Conservation (phyloP, 2,113 vertebrate genomes). For the Erythrocercus mccallii region DNA sequence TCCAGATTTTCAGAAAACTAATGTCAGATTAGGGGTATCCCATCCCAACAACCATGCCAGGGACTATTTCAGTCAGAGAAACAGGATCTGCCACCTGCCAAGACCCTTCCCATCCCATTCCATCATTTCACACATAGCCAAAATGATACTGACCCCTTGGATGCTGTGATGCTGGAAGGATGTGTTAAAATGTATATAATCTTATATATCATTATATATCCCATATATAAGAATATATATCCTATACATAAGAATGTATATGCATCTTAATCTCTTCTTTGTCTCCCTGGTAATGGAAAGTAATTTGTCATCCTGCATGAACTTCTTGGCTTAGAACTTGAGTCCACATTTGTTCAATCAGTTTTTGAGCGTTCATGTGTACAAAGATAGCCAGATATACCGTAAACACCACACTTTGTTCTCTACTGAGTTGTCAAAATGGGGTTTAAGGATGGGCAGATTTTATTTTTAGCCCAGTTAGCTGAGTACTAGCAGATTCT, state of each 20-base stretch:
- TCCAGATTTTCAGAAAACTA: neutral
- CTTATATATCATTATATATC: neutral
- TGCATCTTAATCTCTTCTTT: neutral
- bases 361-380: neutral
- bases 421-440: neutral
- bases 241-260: neutral
- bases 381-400: neutral
- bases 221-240: neutral
- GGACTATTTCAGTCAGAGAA: neutral
- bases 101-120: neutral
- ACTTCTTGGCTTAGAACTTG: neutral
- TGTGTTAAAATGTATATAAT: neutral
- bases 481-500: neutral
- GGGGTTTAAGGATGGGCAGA: neutral
- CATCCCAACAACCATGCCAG: rapidly evolving
- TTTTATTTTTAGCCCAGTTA: neutral
- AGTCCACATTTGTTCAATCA: neutral
- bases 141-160: neutral
- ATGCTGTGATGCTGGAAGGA: neutral
- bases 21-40: neutral
- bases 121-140: neutral
- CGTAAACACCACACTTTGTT: neutral
- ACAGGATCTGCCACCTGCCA: neutral
- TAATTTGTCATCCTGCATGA: neutral
- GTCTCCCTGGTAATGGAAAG: neutral